phyloP scores from a whole-genome alignment of 23 tunicate genomes.

The Clavelina lepadiformis region DNA sequence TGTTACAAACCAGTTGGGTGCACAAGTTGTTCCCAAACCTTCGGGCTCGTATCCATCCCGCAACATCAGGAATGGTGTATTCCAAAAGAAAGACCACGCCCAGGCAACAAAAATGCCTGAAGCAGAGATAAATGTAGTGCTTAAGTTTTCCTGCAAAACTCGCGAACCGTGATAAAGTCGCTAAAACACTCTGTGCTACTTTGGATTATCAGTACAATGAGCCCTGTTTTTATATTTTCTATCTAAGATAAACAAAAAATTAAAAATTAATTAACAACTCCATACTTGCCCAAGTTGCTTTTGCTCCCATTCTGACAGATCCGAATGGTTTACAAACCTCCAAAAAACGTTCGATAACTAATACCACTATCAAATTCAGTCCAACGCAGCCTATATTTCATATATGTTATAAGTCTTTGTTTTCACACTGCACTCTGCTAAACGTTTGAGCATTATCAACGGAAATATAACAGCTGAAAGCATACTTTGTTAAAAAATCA shows the following conservation, averaged over 20 bases:
- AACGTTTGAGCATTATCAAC: background rate
- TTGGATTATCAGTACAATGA: background rate
- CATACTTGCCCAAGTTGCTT: conserved; percentile 9
- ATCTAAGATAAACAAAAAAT: background rate
- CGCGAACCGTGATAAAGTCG: background rate
- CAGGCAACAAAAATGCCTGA: conserved; percentile 37
- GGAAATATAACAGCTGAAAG: background rate
- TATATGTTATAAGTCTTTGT: background rate
- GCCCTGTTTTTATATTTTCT: background rate
- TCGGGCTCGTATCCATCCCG: conserved; percentile 53
- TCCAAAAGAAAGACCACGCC: conserved; percentile 37
- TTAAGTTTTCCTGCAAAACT: too few relatives aligned
- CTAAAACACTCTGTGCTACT: background rate
- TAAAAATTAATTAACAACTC: background rate
- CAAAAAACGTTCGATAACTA: conserved; percentile 65
- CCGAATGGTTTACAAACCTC: conserved; percentile 80
- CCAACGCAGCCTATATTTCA: conserved; percentile 35
- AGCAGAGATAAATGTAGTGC: background rate
- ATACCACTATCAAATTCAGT: conserved; percentile 47
- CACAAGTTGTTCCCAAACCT: conserved; percentile 67
- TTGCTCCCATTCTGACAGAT: conserved; percentile 10
- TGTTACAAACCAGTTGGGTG: conserved; percentile 52
- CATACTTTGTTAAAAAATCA: background rate
- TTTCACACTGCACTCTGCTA: background rate
- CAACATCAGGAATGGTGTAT: conserved; percentile 25